Percentiles rank a stretch among this genome's conserved stretches.
Conservation (phyloP, 2,888 invertebrate species). For the Listrodromus nycthemerus region DNA sequence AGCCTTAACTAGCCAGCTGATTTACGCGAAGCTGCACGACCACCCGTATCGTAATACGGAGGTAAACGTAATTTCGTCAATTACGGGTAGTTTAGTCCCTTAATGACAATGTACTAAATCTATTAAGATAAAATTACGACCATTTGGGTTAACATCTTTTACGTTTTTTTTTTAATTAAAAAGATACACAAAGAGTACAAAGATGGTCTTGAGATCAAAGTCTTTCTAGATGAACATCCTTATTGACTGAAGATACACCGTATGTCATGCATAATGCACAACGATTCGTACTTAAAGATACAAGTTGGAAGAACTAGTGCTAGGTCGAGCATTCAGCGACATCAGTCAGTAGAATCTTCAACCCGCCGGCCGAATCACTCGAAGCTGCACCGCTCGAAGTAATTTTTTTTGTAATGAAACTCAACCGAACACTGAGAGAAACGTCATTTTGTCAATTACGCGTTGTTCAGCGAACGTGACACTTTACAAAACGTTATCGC, state of each 20-base stretch:
- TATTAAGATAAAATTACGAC: no score
- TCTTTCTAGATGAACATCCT: no score
- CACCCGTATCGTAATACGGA: not conserved
- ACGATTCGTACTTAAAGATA: no score
- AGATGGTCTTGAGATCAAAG: no score
- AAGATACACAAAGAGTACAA: no score
- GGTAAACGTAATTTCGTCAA: conserved; percentile 52
- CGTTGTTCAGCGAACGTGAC: not conserved
- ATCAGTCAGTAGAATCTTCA: not conserved
- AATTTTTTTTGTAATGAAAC: not conserved
- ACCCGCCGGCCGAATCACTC: not conserved
- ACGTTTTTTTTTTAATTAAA: no score
- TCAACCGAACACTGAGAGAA: conserved; percentile 20
- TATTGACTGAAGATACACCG: no score
- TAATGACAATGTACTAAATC: not conserved
- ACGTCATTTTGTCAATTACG: conserved; percentile 51
- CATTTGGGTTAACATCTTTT: no score
- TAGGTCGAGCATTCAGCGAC: conserved; percentile 2
- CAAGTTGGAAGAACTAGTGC: not conserved
- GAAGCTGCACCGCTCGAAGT: not conserved
- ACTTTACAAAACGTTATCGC: conserved; percentile 8
- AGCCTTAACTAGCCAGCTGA: not conserved
- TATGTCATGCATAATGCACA: no score
- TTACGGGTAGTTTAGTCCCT: not conserved
- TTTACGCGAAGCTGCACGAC: not conserved